Percentiles rank a stretch among this genome's conserved stretches.
These are phyloP conservation scores for Unio pictorum DNA, from an alignment of 2,888 invertebrate species.

Conservation along the genomic window DNA sequence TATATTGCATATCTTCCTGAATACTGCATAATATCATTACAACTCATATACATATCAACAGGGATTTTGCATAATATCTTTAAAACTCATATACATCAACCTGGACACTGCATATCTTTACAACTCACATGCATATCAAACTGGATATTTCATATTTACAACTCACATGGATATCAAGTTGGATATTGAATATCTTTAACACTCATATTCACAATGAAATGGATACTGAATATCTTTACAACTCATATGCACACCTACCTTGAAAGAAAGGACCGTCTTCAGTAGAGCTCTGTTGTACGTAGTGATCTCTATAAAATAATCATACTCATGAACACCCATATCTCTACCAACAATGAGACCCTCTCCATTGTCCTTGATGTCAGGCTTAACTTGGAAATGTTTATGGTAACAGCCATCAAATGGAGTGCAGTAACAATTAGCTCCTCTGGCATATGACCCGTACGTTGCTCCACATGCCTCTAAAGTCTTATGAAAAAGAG, in stretches of 20 bases:
- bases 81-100: no score
- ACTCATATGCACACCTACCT: conserved; percentile 22
- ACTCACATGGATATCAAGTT: no score
- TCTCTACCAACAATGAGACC: conserved; percentile 27
- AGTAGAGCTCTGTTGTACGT: conserved; percentile 44
- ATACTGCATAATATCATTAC: no score
- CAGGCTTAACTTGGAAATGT: conserved; percentile 38
- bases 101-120: no score
- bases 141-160: no score
- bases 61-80: no score
- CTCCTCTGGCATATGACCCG: conserved; percentile 26
- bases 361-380: not conserved
- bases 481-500: conserved; percentile 8
- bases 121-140: no score
- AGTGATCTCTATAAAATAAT: conserved; percentile 46
- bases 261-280: conserved; percentile 21
- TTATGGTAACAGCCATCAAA: conserved; percentile 41
- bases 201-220: no score
- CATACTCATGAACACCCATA: conserved; percentile 44
- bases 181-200: no score
- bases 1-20: no score
- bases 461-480: conserved; percentile 21
- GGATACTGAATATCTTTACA: not conserved
- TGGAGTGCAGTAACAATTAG: conserved; percentile 47
- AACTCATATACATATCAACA: no score